Evolutionary conservation across 2,888 invertebrate species (phyloP), one percentile per base, ranked within the genome.

Genomic region (Smittia aterrima): DNA sequence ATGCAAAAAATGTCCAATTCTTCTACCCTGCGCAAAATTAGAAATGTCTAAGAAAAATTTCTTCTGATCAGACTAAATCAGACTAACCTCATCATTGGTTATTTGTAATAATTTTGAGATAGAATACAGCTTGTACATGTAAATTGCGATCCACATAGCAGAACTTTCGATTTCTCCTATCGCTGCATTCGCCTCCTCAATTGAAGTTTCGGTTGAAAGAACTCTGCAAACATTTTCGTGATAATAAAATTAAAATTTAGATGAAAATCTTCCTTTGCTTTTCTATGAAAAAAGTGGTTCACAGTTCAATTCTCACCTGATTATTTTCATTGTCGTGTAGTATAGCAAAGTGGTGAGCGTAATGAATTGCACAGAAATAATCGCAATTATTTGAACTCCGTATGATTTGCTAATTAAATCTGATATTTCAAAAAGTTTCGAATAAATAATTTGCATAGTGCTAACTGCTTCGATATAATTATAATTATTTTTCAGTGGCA

Each of bases 331-430:
- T n/a, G 40, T 16, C 9, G 20, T 58, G 24, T 72, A n/a, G n/a
- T n/a, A n/a, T n/a, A 72, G n/a, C 11, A 72, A 32, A 16, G 72
- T 72, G 3, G 72, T 72, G 3, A 72, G 1, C 6, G 72, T 72
- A 22, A 72, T 41, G 40, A 72, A 72, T 22, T 72, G 72, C 18
- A 62, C 40, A 2, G 72, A 20, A 11, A n/a, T n/a, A n/a, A n/a
- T n/a, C n/a, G n/a, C n/a, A n/a, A 72, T 72, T 22, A 62, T 72
- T 62, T 72, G 72, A 18, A 72, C 22, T 20, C 72, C 72, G 32
- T 72, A n/a, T n/a, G n/a, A n/a, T n/a, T n/a, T n/a, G 27, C 16
- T 62, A 18, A 72, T 62, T 22, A 62, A 41, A 22, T 72, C 62
- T 18, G 47, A 58, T 24, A 72, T 72, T 18, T 72, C 40, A 40